Percentiles rank a stretch among this genome's conserved stretches.
Conservation (phyloP, 2,113 vertebrate species). For the Willisornis vidua region DNA sequence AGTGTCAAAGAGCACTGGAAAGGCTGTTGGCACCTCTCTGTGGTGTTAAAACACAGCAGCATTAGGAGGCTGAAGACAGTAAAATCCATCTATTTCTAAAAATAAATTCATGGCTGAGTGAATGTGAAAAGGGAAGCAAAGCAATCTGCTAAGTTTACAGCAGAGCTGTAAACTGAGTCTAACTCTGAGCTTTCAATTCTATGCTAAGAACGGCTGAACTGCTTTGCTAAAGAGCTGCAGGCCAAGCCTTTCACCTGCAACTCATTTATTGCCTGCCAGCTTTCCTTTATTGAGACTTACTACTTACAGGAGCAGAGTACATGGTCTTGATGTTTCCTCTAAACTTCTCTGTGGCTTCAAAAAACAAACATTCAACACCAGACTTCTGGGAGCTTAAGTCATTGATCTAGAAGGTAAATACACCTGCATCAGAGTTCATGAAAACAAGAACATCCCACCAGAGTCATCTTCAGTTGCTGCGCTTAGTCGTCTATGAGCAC, state of each 20-base stretch:
- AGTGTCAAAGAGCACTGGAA: not conserved
- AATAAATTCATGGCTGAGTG: not conserved
- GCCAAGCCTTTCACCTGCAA: not conserved
- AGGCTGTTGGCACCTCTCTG: conserved; percentile 4
- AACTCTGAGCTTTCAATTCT: not conserved
- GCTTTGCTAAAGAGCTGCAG: not conserved
- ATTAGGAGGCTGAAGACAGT: not conserved
- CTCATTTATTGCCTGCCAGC: not conserved
- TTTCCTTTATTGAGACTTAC: not conserved
- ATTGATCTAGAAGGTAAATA: conserved; percentile 82
- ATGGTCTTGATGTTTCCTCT: conserved; percentile 92
- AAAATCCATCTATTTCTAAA: conserved; percentile 5
- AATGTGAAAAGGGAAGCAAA: not conserved
- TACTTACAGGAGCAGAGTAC: conserved; percentile 92
- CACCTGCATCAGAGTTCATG: not conserved
- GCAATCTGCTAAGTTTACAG: not conserved
- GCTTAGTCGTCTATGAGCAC: not conserved
- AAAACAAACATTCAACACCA: conserved; percentile 87
- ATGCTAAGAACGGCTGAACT: not conserved
- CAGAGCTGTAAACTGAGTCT: not conserved
- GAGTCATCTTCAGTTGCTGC: not conserved
- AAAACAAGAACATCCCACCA: not conserved
- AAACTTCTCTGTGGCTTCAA: conserved; percentile 91
- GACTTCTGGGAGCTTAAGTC: conserved; percentile 91
- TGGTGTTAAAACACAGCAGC: not conserved